Evolutionary conservation across 1,140 invertebrate genomes (phyloP).

Genomic region (Leptonema lineaticorne): DNA sequence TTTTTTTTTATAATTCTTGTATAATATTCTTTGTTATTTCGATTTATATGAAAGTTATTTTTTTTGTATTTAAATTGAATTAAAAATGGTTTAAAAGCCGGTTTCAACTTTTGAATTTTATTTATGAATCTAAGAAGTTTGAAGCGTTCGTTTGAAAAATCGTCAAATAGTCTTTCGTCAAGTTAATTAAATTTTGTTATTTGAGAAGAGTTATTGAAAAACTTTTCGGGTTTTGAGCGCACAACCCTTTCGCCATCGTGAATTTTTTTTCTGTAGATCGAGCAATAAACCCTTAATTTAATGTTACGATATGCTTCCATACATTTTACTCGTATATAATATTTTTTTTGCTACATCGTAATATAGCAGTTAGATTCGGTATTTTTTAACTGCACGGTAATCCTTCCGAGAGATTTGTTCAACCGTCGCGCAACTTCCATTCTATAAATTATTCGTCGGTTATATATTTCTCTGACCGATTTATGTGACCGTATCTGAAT

Average conservation of each 20-base stretch:
- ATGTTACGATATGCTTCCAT: neutral
- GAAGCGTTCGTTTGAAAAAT: neutral
- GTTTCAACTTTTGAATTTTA: too few relatives aligned
- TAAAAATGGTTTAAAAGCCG: too few relatives aligned
- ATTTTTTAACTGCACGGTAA: neutral
- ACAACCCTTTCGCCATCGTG: neutral
- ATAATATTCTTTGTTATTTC: too few relatives aligned
- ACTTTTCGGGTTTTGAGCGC: neutral
- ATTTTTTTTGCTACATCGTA: slow-evolving; percentile 5
- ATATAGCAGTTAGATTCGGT: neutral
- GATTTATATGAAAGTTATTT: too few relatives aligned
- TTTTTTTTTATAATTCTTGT: too few relatives aligned
- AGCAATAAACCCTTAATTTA: neutral
- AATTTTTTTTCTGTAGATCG: neutral
- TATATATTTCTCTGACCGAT: neutral
- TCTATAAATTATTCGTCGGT: neutral
- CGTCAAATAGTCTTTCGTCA: neutral
- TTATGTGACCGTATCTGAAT: neutral
- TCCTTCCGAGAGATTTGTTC: slow-evolving; percentile 16
- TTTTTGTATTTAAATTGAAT: too few relatives aligned
- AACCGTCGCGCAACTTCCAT: neutral
- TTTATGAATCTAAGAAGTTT: neutral
- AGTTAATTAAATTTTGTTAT: slow-evolving; percentile 9
- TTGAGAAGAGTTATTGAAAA: slow-evolving; percentile 12
- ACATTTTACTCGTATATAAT: too few relatives aligned